Evolutionary conservation across 2,888 invertebrate genomes (phyloP).

Genomic region (Nipponacmea schrenckii): DNA sequence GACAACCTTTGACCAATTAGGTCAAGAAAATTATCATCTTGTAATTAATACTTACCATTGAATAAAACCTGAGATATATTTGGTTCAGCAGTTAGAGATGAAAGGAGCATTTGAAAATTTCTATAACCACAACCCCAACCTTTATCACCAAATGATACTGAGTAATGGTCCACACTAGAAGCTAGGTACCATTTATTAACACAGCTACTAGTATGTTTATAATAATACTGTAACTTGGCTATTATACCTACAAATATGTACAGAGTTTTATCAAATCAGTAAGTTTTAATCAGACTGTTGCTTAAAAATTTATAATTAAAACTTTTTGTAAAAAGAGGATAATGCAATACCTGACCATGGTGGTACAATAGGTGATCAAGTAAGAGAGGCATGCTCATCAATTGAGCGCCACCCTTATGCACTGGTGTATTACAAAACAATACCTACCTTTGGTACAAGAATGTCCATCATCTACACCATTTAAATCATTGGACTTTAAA

Average conservation of each 20-base stretch:
- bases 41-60: slow-evolving; percentile 52
- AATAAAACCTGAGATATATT: slow-evolving; percentile 75
- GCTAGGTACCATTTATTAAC: slow-evolving; percentile 80
- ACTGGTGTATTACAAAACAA: too few species aligned
- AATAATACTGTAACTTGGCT: slow-evolving; percentile 58
- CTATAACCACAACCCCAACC: slow-evolving; percentile 95
- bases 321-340: neutral
- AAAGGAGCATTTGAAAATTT: slow-evolving; percentile 92
- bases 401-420: too few species aligned
- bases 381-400: too few species aligned
- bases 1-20: too few species aligned
- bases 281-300: too few species aligned
- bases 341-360: too few species aligned
- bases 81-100: slow-evolving; percentile 79
- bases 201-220: slow-evolving; percentile 68
- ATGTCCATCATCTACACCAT: slow-evolving; percentile 84
- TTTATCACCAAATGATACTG: slow-evolving; percentile 86
- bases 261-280: too few species aligned
- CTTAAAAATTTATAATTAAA: neutral
- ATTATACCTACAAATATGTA: slow-evolving; percentile 65
- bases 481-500: slow-evolving; percentile 79
- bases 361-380: too few species aligned
- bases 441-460: slow-evolving; percentile 80
- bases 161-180: slow-evolving; percentile 86
- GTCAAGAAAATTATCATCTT: too few species aligned